Base-by-base conservation (phyloP, 2,888 invertebrate genomes). In the Corythucha ciliata region DNA sequence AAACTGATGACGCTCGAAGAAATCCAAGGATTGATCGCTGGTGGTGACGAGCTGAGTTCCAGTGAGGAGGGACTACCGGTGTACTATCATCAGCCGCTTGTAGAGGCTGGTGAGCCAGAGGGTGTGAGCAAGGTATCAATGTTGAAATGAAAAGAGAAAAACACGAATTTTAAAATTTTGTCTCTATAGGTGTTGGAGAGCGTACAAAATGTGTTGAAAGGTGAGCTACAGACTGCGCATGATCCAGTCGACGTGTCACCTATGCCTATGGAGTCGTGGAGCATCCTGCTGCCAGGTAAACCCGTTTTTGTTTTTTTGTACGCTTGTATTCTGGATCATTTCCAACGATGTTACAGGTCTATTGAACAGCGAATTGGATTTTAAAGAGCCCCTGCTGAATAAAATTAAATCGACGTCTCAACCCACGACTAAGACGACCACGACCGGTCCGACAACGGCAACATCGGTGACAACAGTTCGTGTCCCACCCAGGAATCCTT, bases 1-100 rank as follows among this genome's bases (percentile, higher is more conserved):
- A 75, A 83, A 54, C 72, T 87, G 26, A 89, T 89, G 88, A 86
- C 87, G 6, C 70, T 86, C 61, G 77, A 83, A 63, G 85, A 89
- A 69, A 88, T 89, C 57, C 85, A 86, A 65, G 81, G 83, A 34
- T 81, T 89, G 54, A 85, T 88, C 26, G 88, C 57, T 10, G 83
- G 81, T 27, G 85, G 86, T 0, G 85, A 85, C 64, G 80, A 79
- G 52, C 78, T 81, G 39, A 34, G 55, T 12, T 26, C 57, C 20
- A 52, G 56, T 12, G 61, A 60, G 5, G 54, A 59, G 2, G 56
- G 58, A 12, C 53, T 57, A 16, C 73, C 51, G 69, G 68, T 57
- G 57, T 76, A 62, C 70, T 74, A 61, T 69, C 74, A 58, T 68
- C 49, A 54, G 40, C 57, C 57, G n/a, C 52, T 57, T 8, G 48